Conservation (phyloP, 2,113 vertebrate genomes). For the Poicephalus gulielmi region DNA sequence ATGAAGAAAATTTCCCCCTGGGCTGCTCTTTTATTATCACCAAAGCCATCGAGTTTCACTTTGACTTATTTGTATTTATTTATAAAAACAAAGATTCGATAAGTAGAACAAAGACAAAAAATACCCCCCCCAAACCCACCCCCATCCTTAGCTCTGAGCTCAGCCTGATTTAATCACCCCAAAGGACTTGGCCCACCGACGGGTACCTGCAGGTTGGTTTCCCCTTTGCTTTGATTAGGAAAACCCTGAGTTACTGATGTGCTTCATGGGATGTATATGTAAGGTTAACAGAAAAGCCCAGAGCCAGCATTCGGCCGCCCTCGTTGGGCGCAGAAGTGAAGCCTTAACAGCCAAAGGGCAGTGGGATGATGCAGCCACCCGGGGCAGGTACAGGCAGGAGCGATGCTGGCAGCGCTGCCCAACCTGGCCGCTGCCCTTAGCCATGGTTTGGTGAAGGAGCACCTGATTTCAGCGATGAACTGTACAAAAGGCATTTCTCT, state of each 20-base stretch:
- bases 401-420: background rate
- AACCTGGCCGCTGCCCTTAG: fast-evolving
- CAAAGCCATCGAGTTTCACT: constrained; percentile 98
- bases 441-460: background rate
- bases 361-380: fast-evolving
- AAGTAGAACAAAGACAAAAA: constrained; percentile 78
- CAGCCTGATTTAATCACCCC: constrained; percentile 48
- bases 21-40: constrained; percentile 95
- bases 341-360: background rate
- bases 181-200: background rate
- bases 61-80: constrained; percentile 98
- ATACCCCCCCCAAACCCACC: background rate
- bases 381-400: background rate
- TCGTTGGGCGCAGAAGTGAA: fast-evolving
- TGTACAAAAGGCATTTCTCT: constrained; percentile 25
- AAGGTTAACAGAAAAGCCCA: background rate
- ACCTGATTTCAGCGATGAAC: background rate
- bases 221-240: background rate
- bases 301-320: too few relatives aligned
- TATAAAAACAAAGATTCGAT: constrained; percentile 96
- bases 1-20: constrained; percentile 95
- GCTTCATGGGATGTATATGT: background rate
- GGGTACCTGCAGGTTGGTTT: background rate
- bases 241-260: background rate
- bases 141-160: constrained; percentile 74